phyloP scores from a whole-genome alignment of 1,140 invertebrate species.

The Lethrus apterus region DNA sequence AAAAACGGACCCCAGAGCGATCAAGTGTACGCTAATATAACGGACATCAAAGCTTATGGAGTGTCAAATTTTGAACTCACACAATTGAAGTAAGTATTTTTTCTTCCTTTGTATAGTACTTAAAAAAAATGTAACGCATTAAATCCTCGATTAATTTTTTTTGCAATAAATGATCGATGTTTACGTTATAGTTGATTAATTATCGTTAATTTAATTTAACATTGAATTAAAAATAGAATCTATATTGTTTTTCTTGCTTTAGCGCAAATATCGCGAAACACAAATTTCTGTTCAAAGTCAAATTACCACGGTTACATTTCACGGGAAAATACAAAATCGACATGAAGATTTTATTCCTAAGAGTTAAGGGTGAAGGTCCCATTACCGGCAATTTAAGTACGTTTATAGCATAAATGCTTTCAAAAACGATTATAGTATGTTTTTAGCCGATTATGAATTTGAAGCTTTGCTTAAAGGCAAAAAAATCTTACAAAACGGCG shows the following conservation, averaged over 20 bases:
- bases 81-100: constrained; percentile 7
- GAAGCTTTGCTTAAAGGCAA: constrained; percentile 48
- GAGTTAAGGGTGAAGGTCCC: constrained; percentile 55
- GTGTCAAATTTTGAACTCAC: constrained; percentile 3
- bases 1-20: constrained; percentile 19
- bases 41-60: constrained; percentile 9
- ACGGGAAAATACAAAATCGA: constrained; percentile 50
- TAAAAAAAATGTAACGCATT: background rate
- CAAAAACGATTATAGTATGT: background rate
- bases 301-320: constrained; percentile 45
- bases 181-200: background rate
- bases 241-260: constrained; percentile 16
- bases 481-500: constrained; percentile 43
- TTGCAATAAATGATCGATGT: background rate
- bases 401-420: constrained; percentile 28
- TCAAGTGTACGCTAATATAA: constrained; percentile 1
- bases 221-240: background rate
- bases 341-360: constrained; percentile 50
- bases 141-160: background rate
- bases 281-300: constrained; percentile 40
- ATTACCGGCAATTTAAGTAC: constrained; percentile 60
- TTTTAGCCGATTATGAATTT: constrained; percentile 50
- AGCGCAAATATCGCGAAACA: constrained; percentile 48
- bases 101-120: background rate
- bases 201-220: background rate